Percentiles rank a stretch among this genome's conserved stretches.
Evolutionary conservation across 2,888 invertebrate species (phyloP).

Genomic region (Resseliella maxima): DNA sequence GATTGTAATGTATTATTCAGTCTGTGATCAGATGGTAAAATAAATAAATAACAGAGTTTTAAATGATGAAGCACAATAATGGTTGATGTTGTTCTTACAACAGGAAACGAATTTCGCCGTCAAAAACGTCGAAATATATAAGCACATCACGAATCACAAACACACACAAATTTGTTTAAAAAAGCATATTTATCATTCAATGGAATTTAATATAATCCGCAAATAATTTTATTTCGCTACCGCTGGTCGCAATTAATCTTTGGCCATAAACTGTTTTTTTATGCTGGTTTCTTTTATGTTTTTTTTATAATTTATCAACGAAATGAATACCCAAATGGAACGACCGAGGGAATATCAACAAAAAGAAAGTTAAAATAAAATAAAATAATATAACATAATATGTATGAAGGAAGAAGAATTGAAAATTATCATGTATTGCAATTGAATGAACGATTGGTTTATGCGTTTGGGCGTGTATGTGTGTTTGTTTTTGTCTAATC

Average conservation of each 20-base stretch:
- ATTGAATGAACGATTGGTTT: not conserved
- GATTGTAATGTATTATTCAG: too few relatives aligned
- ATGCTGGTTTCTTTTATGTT: not conserved
- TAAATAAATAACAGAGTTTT: too few relatives aligned
- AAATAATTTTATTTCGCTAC: not conserved
- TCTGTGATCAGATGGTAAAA: too few relatives aligned
- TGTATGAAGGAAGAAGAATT: not conserved
- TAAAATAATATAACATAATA: not conserved
- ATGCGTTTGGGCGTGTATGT: not conserved
- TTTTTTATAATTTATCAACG: too few relatives aligned
- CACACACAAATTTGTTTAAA: too few relatives aligned
- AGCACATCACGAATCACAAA: too few relatives aligned
- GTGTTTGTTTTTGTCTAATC: slow-evolving; percentile 26
- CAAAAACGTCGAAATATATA: too few relatives aligned
- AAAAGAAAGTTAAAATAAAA: not conserved
- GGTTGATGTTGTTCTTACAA: too few relatives aligned
- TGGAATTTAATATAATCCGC: too few relatives aligned
- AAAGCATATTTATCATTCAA: too few relatives aligned
- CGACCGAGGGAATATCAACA: not conserved
- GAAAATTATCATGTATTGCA: slow-evolving; percentile 1
- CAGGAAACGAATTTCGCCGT: too few relatives aligned
- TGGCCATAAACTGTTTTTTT: not conserved
- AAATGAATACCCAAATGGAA: not conserved
- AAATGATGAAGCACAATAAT: too few relatives aligned
- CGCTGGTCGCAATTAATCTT: not conserved